A percentile compares a stretch with the other conserved stretches of the same genome.
Evolutionary conservation across 2,113 vertebrate genomes (phyloP).

Genomic region (Campylorhamphus procurvoides): DNA sequence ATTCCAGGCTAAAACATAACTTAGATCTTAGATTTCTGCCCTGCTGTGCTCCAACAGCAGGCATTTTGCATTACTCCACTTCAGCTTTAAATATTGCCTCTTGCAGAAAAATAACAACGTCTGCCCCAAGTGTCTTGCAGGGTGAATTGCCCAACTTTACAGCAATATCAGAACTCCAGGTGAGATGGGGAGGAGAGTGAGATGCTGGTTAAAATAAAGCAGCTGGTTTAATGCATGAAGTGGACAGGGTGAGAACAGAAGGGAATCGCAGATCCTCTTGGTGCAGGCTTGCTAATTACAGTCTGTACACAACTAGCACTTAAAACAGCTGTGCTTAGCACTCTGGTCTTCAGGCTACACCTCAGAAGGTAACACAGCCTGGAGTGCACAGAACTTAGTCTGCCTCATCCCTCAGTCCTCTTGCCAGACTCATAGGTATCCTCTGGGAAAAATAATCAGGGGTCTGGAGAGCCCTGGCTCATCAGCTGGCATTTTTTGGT

Average conservation of each 20-base stretch:
- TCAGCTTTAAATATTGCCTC: background rate
- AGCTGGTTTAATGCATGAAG: slow-evolving; percentile 17
- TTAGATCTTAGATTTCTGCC: background rate
- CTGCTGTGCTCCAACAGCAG: background rate
- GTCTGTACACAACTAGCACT: rapidly evolving
- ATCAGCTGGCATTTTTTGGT: background rate
- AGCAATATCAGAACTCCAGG: slow-evolving; percentile 67
- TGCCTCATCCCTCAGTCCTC: background rate
- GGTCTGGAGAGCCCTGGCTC: background rate
- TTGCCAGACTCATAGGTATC: background rate
- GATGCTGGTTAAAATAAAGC: slow-evolving; percentile 10
- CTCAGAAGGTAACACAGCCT: background rate
- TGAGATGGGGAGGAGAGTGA: background rate
- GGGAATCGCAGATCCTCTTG: slow-evolving; percentile 51
- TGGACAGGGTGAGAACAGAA: slow-evolving; percentile 61
- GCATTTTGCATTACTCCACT: background rate
- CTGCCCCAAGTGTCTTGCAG: background rate
- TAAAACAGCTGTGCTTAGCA: background rate
- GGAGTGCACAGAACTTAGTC: background rate
- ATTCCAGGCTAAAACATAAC: background rate
- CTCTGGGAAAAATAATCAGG: background rate
- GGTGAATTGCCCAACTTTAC: slow-evolving; percentile 6
- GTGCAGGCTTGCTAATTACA: slow-evolving; percentile 37
- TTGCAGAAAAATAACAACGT: background rate
- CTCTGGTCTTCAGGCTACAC: slow-evolving; percentile 24